These are phyloP conservation scores for Ophion ellenae DNA, from an alignment of 2,888 invertebrate species.

Conservation along the genomic window DNA sequence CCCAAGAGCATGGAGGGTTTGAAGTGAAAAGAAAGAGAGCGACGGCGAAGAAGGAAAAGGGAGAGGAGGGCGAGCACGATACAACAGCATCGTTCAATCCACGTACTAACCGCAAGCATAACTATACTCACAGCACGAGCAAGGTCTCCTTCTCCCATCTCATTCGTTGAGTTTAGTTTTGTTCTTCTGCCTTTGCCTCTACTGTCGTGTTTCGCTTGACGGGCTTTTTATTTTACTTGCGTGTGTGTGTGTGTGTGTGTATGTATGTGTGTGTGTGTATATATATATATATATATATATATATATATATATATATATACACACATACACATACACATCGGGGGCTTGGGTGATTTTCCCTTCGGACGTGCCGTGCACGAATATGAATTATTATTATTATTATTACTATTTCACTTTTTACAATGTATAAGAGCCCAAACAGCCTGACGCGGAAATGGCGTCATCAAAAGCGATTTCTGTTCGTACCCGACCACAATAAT, in stretches of 20 bases:
- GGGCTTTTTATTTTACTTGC: conserved; percentile 30
- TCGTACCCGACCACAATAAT: not conserved
- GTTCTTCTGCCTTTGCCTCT: conserved; percentile 25
- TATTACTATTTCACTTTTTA: not conserved
- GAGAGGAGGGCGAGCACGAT: conserved; percentile 40
- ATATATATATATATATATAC: no score
- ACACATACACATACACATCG: no score
- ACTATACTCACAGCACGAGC: conserved; percentile 34
- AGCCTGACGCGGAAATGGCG: not conserved
- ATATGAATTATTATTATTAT: conserved; percentile 7
- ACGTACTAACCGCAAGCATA: conserved; percentile 23
- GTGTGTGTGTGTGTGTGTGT: no score
- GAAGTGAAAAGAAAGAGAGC: conserved; percentile 11
- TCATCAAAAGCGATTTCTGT: not conserved
- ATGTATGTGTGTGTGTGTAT: no score
- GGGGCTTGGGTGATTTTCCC: not conserved
- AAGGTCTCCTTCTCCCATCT: conserved; percentile 61
- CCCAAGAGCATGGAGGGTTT: conserved; percentile 4
- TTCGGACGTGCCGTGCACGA: not conserved
- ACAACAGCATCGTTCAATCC: conserved; percentile 68
- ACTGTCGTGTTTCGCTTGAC: conserved; percentile 27
- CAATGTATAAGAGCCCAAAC: not conserved
- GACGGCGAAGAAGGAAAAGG: conserved; percentile 16
- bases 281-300: no score
- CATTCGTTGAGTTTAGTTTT: conserved; percentile 41